These are phyloP conservation scores for Pseudomugil tenellus DNA, from an alignment of 2,797 vertebrate species.

Conservation along the genomic window DNA sequence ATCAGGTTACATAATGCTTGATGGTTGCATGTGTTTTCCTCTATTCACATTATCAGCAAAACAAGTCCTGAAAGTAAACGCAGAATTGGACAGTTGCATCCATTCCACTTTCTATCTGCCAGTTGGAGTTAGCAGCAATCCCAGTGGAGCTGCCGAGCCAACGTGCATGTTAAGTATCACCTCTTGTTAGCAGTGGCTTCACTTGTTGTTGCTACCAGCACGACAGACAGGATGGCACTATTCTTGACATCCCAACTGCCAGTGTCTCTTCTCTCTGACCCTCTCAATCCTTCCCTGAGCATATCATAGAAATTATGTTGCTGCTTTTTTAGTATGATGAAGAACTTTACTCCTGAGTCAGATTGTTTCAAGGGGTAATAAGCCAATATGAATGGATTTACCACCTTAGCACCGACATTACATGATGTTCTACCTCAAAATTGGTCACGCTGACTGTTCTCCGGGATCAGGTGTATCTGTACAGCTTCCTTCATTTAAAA, in stretches of 20 bases:
- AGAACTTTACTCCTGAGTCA: slow-evolving; percentile 39
- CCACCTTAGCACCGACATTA: slow-evolving; percentile 34
- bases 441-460: slow-evolving; percentile 27
- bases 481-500: slow-evolving; percentile 21
- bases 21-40: slow-evolving; percentile 11
- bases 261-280: slow-evolving; percentile 13
- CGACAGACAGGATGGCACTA: slow-evolving; percentile 43
- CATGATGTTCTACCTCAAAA: slow-evolving; percentile 38
- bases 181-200: slow-evolving; percentile 58
- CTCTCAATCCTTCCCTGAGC: slow-evolving; percentile 22
- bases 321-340: slow-evolving; percentile 20
- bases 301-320: slow-evolving; percentile 30
- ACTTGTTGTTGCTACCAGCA: slow-evolving; percentile 34
- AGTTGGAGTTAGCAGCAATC: slow-evolving; percentile 28
- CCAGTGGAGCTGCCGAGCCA: background rate
- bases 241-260: slow-evolving; percentile 40
- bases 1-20: slow-evolving; percentile 48
- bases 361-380: slow-evolving; percentile 47
- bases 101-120: slow-evolving; percentile 23
- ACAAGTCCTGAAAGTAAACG: slow-evolving; percentile 15
- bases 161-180: slow-evolving; percentile 26
- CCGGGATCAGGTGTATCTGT: slow-evolving; percentile 60
- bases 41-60: slow-evolving; percentile 33
- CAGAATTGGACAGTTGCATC: slow-evolving; percentile 21
- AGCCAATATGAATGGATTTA: slow-evolving; percentile 21